A percentile compares a stretch with the other conserved stretches of the same genome.
Evolutionary conservation across 2,888 invertebrate species (phyloP).

Genomic region (Ophion ventricosus): DNA sequence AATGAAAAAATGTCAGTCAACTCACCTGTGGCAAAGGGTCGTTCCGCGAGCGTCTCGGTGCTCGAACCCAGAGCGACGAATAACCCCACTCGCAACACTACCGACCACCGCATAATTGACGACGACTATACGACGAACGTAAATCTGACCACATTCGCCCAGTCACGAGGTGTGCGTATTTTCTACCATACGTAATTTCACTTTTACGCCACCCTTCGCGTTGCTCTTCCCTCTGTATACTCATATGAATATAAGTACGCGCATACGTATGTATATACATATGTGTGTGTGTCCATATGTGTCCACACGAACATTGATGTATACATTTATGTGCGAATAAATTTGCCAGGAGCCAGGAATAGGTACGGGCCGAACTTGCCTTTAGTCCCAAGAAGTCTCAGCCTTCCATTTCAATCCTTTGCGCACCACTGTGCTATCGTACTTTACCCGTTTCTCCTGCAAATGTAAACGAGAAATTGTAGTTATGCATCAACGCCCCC

Average conservation of each 20-base stretch:
- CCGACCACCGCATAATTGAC: conserved; percentile 73
- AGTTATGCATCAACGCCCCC: conserved; percentile 62
- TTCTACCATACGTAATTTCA: conserved; percentile 44
- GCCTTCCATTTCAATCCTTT: conserved; percentile 30
- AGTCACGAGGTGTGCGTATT: conserved; percentile 19
- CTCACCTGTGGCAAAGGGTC: conserved; percentile 72
- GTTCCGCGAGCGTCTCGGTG: conserved; percentile 65
- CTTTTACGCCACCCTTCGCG: conserved; percentile 48
- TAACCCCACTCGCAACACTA: conserved; percentile 73
- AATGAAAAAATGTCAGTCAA: conserved; percentile 33
- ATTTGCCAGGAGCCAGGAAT: conserved; percentile 30
- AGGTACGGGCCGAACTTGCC: conserved; percentile 36
- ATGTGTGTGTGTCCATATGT: too few species aligned
- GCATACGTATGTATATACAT: background rate
- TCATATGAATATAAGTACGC: background rate
- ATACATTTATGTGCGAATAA: background rate
- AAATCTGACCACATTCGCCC: conserved; percentile 37
- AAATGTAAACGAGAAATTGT: conserved; percentile 58
- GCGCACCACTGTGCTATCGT: conserved; percentile 39
- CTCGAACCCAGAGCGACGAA: conserved; percentile 70
- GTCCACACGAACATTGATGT: background rate
- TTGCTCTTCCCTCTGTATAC: conserved; percentile 24
- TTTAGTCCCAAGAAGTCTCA: conserved; percentile 30
- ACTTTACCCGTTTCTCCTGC: conserved; percentile 62
- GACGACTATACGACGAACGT: conserved; percentile 48